Percentiles rank a stretch among this genome's conserved stretches.
Conservation (phyloP, 2,888 invertebrate species). For the Elysia crispata region DNA sequence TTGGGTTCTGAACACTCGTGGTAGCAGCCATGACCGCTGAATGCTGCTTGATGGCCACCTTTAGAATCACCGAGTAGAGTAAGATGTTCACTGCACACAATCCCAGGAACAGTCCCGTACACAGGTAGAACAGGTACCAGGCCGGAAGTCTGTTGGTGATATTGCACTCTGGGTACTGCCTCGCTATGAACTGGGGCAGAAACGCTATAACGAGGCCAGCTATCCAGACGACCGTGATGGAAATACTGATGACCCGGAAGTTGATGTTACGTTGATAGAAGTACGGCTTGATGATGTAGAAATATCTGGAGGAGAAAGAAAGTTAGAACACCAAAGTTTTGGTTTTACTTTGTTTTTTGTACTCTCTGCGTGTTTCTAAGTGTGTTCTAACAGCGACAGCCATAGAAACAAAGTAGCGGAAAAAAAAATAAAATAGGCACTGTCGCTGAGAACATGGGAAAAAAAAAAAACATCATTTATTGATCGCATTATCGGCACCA, state of each 20-base stretch:
- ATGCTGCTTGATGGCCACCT: background rate
- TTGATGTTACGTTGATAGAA: conserved; percentile 33
- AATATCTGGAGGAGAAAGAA: conserved; percentile 43
- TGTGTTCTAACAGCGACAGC: too few species aligned
- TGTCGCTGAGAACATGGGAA: too few species aligned
- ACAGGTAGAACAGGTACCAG: conserved; percentile 12
- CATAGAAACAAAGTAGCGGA: too few species aligned
- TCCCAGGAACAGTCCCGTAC: background rate
- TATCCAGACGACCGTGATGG: conserved; percentile 22
- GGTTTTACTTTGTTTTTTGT: too few species aligned
- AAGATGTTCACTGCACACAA: background rate
- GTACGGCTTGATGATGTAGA: conserved; percentile 46
- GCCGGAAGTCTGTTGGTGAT: background rate
- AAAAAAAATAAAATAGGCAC: too few species aligned
- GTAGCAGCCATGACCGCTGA: background rate
- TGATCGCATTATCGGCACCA: too few species aligned
- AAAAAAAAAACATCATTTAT: too few species aligned
- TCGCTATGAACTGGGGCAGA: conserved; percentile 11
- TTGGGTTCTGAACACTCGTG: background rate
- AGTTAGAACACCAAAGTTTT: too few species aligned
- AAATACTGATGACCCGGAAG: background rate
- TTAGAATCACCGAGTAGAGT: conserved; percentile 5
- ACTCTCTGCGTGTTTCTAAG: too few species aligned
- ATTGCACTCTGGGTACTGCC: background rate
- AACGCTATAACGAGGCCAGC: background rate